Percentiles rank a stretch among this genome's conserved stretches.
These are phyloP conservation scores for Cordilura impudica DNA, from an alignment of 2,888 invertebrate species.

Conservation along the genomic window DNA sequence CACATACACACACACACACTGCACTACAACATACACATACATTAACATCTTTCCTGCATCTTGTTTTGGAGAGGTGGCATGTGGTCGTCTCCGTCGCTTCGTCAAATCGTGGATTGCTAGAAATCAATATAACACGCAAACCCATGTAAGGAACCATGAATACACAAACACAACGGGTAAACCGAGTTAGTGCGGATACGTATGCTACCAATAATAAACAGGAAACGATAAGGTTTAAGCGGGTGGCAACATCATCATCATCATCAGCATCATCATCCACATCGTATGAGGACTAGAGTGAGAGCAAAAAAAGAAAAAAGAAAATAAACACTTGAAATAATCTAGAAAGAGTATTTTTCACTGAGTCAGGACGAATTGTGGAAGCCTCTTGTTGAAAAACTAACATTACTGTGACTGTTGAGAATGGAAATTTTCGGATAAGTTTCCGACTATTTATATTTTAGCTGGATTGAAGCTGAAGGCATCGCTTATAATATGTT, in stretches of 20 bases:
- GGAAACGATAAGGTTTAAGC: constrained; percentile 68
- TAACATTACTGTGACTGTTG: too few relatives aligned
- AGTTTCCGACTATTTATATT: too few relatives aligned
- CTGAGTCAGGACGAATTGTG: not conserved
- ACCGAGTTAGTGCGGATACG: constrained; percentile 70
- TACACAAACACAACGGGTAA: constrained; percentile 64
- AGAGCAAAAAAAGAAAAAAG: not conserved
- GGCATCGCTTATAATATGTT: too few relatives aligned
- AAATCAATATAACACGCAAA: constrained; percentile 61
- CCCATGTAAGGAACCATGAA: constrained; percentile 43
- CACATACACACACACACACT: not conserved
- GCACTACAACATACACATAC: not conserved
- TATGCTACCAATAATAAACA: constrained; percentile 70
- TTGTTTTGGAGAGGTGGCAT: constrained; percentile 34
- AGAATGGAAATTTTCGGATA: too few relatives aligned
- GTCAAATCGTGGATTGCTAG: constrained; percentile 24
- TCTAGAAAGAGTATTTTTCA: not conserved
- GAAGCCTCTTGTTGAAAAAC: too few relatives aligned
- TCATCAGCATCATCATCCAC: not conserved
- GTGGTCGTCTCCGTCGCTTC: not conserved
- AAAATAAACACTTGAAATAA: not conserved
- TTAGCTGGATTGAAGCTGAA: too few relatives aligned
- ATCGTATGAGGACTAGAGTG: not conserved
- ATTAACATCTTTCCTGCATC: constrained; percentile 28
- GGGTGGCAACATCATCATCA: constrained; percentile 40